Evolutionary conservation across 1,140 invertebrate genomes (phyloP).

Genomic region (Nixonia krombeini): DNA sequence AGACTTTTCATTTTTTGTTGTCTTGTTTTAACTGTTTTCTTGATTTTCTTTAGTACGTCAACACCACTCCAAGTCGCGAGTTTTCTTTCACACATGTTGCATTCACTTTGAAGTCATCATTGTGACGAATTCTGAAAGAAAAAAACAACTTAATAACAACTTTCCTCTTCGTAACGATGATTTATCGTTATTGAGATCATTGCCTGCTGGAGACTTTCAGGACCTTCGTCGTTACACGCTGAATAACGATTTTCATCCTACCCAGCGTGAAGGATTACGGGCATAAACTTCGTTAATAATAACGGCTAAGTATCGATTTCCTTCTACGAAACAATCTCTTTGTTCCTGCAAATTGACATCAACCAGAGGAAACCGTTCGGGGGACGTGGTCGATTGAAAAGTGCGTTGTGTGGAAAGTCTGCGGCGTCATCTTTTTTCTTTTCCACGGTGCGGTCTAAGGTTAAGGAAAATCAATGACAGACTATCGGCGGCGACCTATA

Average conservation of each 20-base stretch:
- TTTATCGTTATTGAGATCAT: slow-evolving; percentile 21
- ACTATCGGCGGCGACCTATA: slow-evolving; percentile 43
- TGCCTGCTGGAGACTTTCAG: too few species aligned
- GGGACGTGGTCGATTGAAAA: not conserved
- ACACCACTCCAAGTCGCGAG: slow-evolving; percentile 71
- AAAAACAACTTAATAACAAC: slow-evolving; percentile 55
- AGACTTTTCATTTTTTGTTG: slow-evolving; percentile 63
- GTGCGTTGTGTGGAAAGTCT: not conserved
- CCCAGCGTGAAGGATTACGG: too few species aligned
- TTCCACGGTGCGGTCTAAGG: slow-evolving; percentile 25
- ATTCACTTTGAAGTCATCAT: slow-evolving; percentile 99
- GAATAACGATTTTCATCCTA: too few species aligned
- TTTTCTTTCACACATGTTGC: slow-evolving; percentile 67
- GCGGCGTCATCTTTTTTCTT: not conserved
- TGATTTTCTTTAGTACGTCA: slow-evolving; percentile 67
- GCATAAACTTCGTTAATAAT: too few species aligned
- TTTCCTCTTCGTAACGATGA: slow-evolving; percentile 21
- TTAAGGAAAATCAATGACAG: slow-evolving; percentile 47
- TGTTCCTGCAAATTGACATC: too few species aligned
- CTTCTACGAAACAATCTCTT: too few species aligned
- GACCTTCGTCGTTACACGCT: too few species aligned
- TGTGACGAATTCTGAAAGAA: slow-evolving; percentile 95
- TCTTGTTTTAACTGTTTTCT: slow-evolving; percentile 52
- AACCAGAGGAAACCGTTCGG: too few species aligned
- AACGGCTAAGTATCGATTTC: too few species aligned